phyloP scores from a whole-genome alignment of 2,113 vertebrate species.

The Etheostoma spectabile region DNA sequence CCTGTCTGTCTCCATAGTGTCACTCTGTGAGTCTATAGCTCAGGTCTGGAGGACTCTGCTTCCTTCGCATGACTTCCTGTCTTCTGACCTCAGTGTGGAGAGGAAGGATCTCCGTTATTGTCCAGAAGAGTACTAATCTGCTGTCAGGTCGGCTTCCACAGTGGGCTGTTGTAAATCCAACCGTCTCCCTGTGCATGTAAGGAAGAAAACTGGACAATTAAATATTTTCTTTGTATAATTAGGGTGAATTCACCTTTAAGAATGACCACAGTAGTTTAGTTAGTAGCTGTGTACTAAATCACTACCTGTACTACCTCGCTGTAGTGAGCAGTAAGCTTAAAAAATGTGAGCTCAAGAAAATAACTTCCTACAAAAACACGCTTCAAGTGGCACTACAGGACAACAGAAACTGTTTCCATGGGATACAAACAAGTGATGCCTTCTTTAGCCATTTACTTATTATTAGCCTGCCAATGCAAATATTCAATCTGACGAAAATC shows the following conservation, averaged over 20 bases:
- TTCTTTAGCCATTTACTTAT: background rate
- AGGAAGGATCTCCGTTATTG: constrained; percentile 38
- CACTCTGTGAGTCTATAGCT: constrained; percentile 26
- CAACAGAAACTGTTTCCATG: background rate
- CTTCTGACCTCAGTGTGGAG: constrained; percentile 24
- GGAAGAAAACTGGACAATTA: constrained; percentile 48
- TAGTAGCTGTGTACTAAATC: background rate
- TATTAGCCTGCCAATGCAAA: background rate
- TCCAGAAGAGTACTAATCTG: constrained; percentile 23
- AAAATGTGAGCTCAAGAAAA: background rate
- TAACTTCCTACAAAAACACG: background rate
- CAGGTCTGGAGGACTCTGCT: constrained; percentile 7
- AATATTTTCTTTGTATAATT: background rate
- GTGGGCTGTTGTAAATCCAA: constrained; percentile 91
- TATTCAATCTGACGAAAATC: no score
- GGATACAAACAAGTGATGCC: background rate
- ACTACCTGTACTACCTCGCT: background rate
- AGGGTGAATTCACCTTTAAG: no score
- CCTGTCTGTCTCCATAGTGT: constrained; percentile 31
- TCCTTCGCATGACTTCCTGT: background rate
- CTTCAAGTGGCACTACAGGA: background rate
- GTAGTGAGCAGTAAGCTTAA: background rate
- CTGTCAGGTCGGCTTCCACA: constrained; percentile 91
- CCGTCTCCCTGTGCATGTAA: constrained; percentile 86
- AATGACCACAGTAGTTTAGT: no score